Evolutionary conservation across 2,888 invertebrate species (phyloP).

Genomic region (Campoletis raptor): DNA sequence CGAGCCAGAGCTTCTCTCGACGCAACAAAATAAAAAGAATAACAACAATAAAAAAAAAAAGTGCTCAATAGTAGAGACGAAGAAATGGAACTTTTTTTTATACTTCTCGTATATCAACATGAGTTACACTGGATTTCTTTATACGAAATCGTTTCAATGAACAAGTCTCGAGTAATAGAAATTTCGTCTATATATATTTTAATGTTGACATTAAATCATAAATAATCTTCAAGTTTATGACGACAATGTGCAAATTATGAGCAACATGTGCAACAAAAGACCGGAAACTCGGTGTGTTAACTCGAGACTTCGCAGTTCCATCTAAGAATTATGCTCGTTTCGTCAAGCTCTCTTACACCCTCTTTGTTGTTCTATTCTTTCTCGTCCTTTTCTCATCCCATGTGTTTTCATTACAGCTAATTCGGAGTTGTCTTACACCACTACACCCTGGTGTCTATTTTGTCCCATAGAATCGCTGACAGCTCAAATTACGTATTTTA

Average conservation of each 20-base stretch:
- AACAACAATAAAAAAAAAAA: conserved; percentile 3
- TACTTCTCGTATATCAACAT: conserved; percentile 34
- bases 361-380: conserved; percentile 23
- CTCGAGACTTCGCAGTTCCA: conserved; percentile 37
- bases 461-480: neutral
- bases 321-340: conserved; percentile 22
- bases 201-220: neutral
- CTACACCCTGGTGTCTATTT: neutral
- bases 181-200: neutral
- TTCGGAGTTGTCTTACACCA: conserved; percentile 10
- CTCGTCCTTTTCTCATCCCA: neutral
- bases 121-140: neutral
- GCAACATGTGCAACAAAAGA: conserved; percentile 22
- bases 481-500: neutral
- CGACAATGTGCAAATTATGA: neutral
- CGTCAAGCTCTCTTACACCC: neutral
- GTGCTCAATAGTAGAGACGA: neutral
- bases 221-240: neutral
- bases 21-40: neutral
- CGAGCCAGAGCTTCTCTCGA: neutral
- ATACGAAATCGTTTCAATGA: neutral
- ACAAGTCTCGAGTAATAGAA: neutral
- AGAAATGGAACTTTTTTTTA: conserved; percentile 33
- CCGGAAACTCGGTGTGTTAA: conserved; percentile 27
- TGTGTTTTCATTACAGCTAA: conserved; percentile 14